Base-by-base conservation (phyloP, 2,888 invertebrate genomes). In the Ectobius pallidus region DNA sequence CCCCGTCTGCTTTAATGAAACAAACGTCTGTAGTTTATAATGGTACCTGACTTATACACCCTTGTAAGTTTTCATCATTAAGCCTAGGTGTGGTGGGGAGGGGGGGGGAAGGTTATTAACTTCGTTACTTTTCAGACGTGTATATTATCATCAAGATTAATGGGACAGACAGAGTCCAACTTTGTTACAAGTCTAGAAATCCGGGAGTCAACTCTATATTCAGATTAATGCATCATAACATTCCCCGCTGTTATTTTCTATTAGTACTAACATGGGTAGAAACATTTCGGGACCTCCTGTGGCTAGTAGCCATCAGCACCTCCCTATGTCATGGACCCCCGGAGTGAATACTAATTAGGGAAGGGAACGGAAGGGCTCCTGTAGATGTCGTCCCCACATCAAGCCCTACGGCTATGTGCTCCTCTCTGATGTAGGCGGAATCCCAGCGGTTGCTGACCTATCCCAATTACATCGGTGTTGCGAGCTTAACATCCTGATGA, bases 231-330 rank as follows among this genome's bases (percentile, higher is more conserved):
- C 46, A 34, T 39, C 39, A 14, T 6, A 6, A 9, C 14, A n/a
- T 46, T 46, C 46, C 61, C 61, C 32, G 61, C 61, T 61, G 61
- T n/a, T 61, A 61, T 61, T 32, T 61, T 61, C 61, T 30, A 61
- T 61, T 61, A 61, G 55, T 55, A 46, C 25, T 61, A 32, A 34
- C 61, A 61, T 61, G 11, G 61, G 32, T 18, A 61, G 61, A 32
- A 25, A 32, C 27, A 61, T 32, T 61, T 30, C 16, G 61, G 61
- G n/a, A 32, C 61, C 61, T 61, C 61, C 61, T 32, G 32, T 61
- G 16, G 61, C 4, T 18, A n/a, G 32, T n/a, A 18, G 16, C 61
- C 61, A 61, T 61, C 61, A 61, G 32, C 61, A 61, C 30, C 61
- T 61, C 46, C 46, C 46, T n/a, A 3, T 46, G 46, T 7, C 46